Evolutionary conservation across 2,888 invertebrate species (phyloP).

Genomic region (Epistrophe grossulariae): DNA sequence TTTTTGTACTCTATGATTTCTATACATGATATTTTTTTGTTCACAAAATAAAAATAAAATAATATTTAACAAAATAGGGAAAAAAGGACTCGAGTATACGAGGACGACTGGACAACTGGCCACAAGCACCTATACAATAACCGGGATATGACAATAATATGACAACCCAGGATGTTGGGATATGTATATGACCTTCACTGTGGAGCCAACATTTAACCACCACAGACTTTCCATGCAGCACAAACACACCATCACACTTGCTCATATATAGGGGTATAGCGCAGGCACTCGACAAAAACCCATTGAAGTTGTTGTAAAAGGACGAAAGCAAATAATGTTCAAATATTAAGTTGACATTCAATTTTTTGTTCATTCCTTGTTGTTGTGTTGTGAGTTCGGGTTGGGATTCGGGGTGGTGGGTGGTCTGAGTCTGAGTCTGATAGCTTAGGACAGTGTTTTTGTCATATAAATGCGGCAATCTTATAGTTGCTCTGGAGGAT

Average conservation of each 20-base stretch:
- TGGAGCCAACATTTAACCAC: constrained; percentile 20
- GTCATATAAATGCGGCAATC: constrained; percentile 70
- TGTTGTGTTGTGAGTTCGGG: constrained; percentile 23
- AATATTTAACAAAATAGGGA: constrained; percentile 25
- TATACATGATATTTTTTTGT: constrained; percentile 42
- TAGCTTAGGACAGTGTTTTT: constrained; percentile 61
- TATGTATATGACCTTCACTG: constrained; percentile 54
- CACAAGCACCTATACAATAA: constrained; percentile 56
- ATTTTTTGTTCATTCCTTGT: constrained; percentile 49
- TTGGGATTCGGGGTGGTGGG: neutral
- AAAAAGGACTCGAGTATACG: neutral
- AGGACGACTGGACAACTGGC: constrained; percentile 39
- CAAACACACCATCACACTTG: neutral
- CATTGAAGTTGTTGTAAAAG: constrained; percentile 75
- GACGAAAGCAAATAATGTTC: constrained; percentile 76
- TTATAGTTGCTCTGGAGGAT: constrained; percentile 62
- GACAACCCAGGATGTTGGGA: constrained; percentile 30
- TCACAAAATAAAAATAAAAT: constrained; percentile 13
- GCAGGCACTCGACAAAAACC: constrained; percentile 54
- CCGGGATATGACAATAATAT: constrained; percentile 58
- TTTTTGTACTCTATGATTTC: constrained; percentile 23
- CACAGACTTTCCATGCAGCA: constrained; percentile 18
- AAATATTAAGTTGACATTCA: constrained; percentile 76
- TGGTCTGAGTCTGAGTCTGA: constrained; percentile 39
- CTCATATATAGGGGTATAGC: neutral